Evolutionary conservation across 2,113 vertebrate species (phyloP).

Genomic region (Channa argus): DNA sequence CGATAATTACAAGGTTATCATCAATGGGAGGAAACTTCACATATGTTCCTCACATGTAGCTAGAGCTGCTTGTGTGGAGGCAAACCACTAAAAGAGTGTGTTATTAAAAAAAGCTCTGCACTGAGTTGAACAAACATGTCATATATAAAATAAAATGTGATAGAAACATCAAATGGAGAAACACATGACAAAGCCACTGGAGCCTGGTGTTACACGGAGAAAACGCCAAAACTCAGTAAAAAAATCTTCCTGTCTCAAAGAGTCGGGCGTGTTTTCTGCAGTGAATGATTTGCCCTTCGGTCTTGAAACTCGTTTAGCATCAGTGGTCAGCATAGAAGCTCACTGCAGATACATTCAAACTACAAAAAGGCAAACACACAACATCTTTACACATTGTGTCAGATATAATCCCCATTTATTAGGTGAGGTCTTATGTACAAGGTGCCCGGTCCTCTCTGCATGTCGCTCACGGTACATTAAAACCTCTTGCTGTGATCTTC

Average conservation of each 20-base stretch:
- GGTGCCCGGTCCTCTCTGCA: background rate
- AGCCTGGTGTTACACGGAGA: conserved; percentile 13
- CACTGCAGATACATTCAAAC: background rate
- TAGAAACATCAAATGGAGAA: conserved; percentile 7
- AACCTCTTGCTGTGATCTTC: conserved; percentile 10
- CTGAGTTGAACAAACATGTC: background rate
- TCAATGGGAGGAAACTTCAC: too few relatives aligned
- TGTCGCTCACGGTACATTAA: background rate
- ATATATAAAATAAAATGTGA: background rate
- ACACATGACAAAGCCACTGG: background rate
- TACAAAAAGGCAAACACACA: background rate
- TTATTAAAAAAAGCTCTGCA: background rate
- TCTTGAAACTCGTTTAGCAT: conserved; percentile 7
- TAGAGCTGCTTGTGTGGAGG: too few relatives aligned
- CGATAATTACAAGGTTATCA: too few relatives aligned
- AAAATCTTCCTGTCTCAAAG: conserved; percentile 23
- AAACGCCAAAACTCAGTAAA: background rate
- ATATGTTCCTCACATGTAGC: too few relatives aligned
- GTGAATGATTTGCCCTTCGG: conserved; percentile 17
- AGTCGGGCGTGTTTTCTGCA: conserved; percentile 7
- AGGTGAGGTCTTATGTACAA: background rate
- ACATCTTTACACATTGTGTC: background rate
- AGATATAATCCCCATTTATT: conserved; percentile 9
- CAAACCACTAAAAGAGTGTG: background rate
- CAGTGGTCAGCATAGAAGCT: conserved; percentile 1